Evolutionary conservation across 2,888 invertebrate genomes (phyloP), one percentile per base, ranked within the genome.

Genomic region (Pseudeuparius sepicola): DNA sequence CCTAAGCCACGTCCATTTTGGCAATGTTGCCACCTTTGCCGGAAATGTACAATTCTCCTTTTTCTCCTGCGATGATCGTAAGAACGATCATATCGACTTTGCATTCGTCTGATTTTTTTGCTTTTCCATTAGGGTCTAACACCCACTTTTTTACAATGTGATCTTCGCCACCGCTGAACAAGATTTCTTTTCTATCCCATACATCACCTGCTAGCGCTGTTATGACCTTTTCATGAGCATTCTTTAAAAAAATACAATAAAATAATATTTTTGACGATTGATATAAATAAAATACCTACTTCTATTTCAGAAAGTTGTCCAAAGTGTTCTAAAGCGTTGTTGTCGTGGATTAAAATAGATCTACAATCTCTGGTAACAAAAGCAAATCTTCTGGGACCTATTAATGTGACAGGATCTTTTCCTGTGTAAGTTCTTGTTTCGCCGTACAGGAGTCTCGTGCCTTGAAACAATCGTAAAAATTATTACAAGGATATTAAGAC

Each of bases 401-500:
- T 55, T 39, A 68, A 43, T 24, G 60, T 55, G 31, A 75, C 42
- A 0, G 75, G 75, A 4, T 70, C 66, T 16, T 71, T 62, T 2
- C 74, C 74, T 51, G 67, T 65, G 59, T 71, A 60, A 6, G 66
- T 64, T 46, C 68, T 65, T n/a, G n/a, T n/a, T n/a, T n/a, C n/a
- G n/a, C n/a, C n/a, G n/a, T n/a, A n/a, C n/a, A n/a, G n/a, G n/a
- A n/a, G n/a, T n/a, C n/a, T n/a, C n/a, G n/a, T n/a, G n/a, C n/a
- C n/a, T n/a, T n/a, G n/a, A n/a, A n/a, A n/a, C n/a, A n/a, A n/a
- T n/a, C n/a, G n/a, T n/a, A n/a, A n/a, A n/a, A n/a, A n/a, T n/a
- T n/a, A n/a, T n/a, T n/a, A n/a, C n/a, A n/a, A n/a, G n/a, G n/a
- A n/a, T n/a, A n/a, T n/a, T n/a, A n/a, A n/a, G n/a, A n/a, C n/a